phyloP scores from a whole-genome alignment of 2,113 vertebrate genomes.

The Tychaedon coryphoeus region DNA sequence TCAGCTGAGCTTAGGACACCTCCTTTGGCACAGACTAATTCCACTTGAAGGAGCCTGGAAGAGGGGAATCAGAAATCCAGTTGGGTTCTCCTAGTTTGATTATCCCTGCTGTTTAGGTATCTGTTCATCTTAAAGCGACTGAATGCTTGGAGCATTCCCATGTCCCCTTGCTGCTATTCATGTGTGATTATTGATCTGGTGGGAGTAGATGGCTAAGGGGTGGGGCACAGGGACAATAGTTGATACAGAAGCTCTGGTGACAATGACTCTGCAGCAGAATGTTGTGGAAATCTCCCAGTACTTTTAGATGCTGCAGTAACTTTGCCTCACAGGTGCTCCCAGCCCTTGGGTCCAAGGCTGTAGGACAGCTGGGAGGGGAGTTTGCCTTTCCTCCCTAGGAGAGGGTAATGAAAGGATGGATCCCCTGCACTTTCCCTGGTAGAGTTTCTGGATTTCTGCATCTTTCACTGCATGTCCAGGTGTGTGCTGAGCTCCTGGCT shows the following conservation, averaged over 20 bases:
- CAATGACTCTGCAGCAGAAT: neutral
- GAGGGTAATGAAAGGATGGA: neutral
- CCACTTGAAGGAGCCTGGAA: neutral
- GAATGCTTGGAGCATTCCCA: neutral
- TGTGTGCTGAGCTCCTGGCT: neutral
- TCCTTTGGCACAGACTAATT: neutral
- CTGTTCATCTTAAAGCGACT: neutral
- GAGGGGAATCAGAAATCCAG: neutral
- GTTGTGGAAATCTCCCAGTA: neutral
- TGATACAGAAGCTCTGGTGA: neutral
- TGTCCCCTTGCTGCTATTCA: neutral
- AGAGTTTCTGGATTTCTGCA: neutral
- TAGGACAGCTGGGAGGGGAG: neutral
- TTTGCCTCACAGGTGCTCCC: neutral
- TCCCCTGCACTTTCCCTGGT: neutral
- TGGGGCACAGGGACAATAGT: neutral
- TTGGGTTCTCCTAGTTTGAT: neutral
- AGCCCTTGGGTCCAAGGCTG: neutral
- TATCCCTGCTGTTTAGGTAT: neutral
- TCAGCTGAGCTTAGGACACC: neutral
- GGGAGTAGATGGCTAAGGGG: neutral
- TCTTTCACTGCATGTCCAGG: neutral
- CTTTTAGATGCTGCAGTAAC: neutral
- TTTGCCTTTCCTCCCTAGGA: neutral
- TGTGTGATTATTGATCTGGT: too few species aligned